Conservation (phyloP, 1,140 invertebrate species). For the Campoletis sonorensis region DNA sequence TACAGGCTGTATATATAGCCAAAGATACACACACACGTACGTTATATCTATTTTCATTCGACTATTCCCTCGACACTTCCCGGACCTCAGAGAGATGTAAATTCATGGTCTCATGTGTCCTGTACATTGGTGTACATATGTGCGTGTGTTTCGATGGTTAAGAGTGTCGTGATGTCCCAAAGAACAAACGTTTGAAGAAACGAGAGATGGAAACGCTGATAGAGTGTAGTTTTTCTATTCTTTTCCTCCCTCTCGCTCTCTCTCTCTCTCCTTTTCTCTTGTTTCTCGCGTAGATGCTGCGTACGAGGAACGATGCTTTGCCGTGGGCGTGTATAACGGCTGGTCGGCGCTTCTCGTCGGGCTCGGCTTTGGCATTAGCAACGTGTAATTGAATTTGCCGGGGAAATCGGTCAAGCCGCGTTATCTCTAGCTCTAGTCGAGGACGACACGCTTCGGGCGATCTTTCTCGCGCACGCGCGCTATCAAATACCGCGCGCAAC, state of each 20-base stretch:
- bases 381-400: constrained; percentile 56
- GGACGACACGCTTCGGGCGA: constrained; percentile 38
- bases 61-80: neutral
- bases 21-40: too few species aligned
- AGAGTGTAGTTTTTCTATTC: neutral
- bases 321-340: constrained; percentile 53
- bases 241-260: constrained; percentile 11
- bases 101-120: constrained; percentile 26
- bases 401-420: constrained; percentile 50
- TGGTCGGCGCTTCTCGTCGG: constrained; percentile 45
- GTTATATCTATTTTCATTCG: neutral
- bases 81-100: constrained; percentile 15
- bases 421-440: constrained; percentile 35
- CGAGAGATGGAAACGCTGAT: constrained; percentile 28
- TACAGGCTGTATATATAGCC: too few species aligned
- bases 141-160: constrained; percentile 3
- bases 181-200: constrained; percentile 37
- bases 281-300: constrained; percentile 36
- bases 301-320: constrained; percentile 38
- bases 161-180: constrained; percentile 31
- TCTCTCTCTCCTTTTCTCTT: constrained; percentile 4
- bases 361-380: constrained; percentile 51
- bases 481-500: neutral
- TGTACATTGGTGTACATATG: neutral
- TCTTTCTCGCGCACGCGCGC: constrained; percentile 31